Conservation (phyloP, 2,113 vertebrate genomes). For the Hippolais icterina region DNA sequence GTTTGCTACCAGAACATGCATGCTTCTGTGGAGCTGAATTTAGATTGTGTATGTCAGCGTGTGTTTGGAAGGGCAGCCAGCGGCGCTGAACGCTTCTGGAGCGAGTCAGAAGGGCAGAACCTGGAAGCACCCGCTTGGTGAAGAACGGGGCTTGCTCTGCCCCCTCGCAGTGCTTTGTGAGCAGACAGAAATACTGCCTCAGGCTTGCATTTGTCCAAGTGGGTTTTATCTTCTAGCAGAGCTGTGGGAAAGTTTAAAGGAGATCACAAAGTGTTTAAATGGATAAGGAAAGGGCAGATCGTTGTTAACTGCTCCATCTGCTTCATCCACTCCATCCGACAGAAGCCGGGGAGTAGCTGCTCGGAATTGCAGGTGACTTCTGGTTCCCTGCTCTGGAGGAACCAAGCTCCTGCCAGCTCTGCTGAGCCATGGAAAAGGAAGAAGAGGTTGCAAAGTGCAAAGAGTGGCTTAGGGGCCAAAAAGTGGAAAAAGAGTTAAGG, state of each 20-base stretch:
- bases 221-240: neutral
- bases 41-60: neutral
- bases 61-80: neutral
- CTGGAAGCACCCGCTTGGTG: rapidly evolving
- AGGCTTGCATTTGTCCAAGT: neutral
- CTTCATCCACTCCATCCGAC: neutral
- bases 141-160: neutral
- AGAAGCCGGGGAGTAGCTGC: neutral
- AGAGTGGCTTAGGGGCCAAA: neutral
- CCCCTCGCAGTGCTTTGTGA: neutral
- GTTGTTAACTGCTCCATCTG: neutral
- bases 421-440: neutral
- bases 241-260: neutral
- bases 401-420: neutral
- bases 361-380: neutral
- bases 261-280: neutral
- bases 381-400: neutral
- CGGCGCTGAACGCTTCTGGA: neutral
- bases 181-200: neutral
- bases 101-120: neutral
- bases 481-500: neutral
- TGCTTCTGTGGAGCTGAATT: neutral
- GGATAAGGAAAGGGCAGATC: neutral
- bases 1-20: neutral
- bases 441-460: neutral